Evolutionary conservation across 2,797 vertebrate genomes (phyloP), one percentile per base, ranked within the genome.

Genomic region (Fundulus diaphanus): DNA sequence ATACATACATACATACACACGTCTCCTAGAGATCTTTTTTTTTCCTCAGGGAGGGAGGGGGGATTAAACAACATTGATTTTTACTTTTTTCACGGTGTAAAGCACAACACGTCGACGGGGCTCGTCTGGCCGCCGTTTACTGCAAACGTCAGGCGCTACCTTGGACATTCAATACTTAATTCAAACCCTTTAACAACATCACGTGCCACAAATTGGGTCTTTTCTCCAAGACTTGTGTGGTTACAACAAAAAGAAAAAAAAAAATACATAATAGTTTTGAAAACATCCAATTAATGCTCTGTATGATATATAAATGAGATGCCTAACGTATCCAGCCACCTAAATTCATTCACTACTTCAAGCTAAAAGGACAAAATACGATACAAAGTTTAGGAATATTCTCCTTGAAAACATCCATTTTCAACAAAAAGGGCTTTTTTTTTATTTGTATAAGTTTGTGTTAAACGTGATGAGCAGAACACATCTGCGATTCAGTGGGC

Each of bases 261-360:
- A 93, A 94, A 95, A 93, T 91, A 87, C 91, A 92, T 91, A 86
- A 92, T 93, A 89, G 89, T 90, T 91, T 89, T 82, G 80, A 54
- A 92, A 94, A 92, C 91, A 93, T 88, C 92, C 87, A 89, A 93
- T 93, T 80, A 89, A 85, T 79, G 88, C 77, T 74, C 73, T 73
- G 72, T 48, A 84, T 74, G 75, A 85, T 90, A 91, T 93, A 92
- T 90, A 90, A 93, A 94, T 52, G 81, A 93, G 90, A 92, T 88
- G 89, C 88, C 90, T 86, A 92, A 92, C 35, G 82, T 90, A 86
- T 92, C 93, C 92, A 91, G 90, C 94, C 92, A 92, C 86, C 92
- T 95, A 94, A 93, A 91, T 85, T 93, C 90, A 92, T 94, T 90
- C 90, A 93, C 94, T 95, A 95, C 87, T 91, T 94, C 91, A 94